phyloP scores from a whole-genome alignment of 1,140 invertebrate species.

The Drosophila repleta region DNA sequence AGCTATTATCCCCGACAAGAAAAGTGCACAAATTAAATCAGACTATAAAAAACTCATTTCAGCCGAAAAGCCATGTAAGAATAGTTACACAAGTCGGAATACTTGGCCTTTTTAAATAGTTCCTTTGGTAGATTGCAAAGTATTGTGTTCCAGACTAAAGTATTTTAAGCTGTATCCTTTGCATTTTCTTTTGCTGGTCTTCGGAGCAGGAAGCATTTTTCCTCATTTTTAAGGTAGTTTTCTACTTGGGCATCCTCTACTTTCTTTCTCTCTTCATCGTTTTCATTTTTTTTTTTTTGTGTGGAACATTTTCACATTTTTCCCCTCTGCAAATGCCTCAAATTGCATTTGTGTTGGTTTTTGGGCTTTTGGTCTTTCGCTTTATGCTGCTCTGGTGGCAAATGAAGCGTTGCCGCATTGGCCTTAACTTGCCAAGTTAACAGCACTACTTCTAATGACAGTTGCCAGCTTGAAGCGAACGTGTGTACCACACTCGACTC shows the following conservation, averaged over 20 bases:
- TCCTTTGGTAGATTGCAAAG: background rate
- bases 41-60: too few species aligned
- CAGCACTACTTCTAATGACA: conserved; percentile 45
- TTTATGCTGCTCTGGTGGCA: conserved; percentile 35
- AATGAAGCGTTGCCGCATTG: conserved; percentile 49
- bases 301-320: conserved; percentile 21
- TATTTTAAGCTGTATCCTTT: conserved; percentile 18
- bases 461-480: conserved; percentile 29
- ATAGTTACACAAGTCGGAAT: too few species aligned
- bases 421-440: conserved; percentile 35
- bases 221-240: conserved; percentile 21
- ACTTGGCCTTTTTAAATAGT: background rate
- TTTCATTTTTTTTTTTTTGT: background rate
- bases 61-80: too few species aligned
- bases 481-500: background rate
- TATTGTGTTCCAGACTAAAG: conserved; percentile 2
- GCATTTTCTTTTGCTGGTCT: conserved; percentile 9
- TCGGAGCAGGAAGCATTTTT: conserved; percentile 25
- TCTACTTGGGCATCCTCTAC: background rate
- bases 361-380: conserved; percentile 23
- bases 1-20: too few species aligned
- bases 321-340: conserved; percentile 23
- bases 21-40: too few species aligned
- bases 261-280: too few species aligned
- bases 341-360: conserved; percentile 50